These are phyloP conservation scores for Ahaetulla prasina DNA, from an alignment of 2,113 vertebrate species.

Conservation along the genomic window DNA sequence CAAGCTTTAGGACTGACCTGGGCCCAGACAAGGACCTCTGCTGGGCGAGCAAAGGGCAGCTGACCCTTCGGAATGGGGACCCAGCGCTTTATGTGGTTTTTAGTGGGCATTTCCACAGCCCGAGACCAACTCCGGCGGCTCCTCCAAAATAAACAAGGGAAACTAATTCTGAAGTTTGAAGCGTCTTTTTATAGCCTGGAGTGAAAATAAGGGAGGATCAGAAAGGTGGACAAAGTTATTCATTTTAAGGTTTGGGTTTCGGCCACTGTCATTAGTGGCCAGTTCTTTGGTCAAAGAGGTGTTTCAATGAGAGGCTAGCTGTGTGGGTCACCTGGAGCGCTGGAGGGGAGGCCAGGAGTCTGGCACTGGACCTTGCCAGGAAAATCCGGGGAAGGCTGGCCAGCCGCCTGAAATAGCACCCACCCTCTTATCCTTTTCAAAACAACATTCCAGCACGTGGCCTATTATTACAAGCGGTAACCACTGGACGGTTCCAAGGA, in stretches of 20 bases:
- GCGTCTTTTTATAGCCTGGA: conserved; percentile 6
- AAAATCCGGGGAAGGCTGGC: neutral
- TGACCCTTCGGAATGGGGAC: neutral
- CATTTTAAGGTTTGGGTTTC: conserved; percentile 26
- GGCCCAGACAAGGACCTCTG: neutral
- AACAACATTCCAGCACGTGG: no score
- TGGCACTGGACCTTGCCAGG: neutral
- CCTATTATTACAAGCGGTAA: accelerated
- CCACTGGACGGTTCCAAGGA: no score
- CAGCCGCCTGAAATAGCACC: neutral
- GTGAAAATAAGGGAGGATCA: neutral
- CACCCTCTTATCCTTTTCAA: neutral
- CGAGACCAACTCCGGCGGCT: neutral
- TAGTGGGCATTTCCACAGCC: conserved; percentile 13
- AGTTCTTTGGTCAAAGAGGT: conserved; percentile 13
- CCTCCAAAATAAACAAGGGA: conserved; percentile 1
- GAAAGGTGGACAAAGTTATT: conserved; percentile 9
- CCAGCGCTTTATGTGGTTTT: neutral
- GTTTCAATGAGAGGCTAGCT: neutral
- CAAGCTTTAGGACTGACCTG: neutral
- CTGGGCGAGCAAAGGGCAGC: neutral
- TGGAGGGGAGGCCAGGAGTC: neutral
- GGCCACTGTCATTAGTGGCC: conserved; percentile 18
- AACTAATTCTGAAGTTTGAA: neutral
- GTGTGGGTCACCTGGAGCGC: neutral